Base-by-base conservation (phyloP, 2,797 vertebrate genomes). In the Picus viridis region DNA sequence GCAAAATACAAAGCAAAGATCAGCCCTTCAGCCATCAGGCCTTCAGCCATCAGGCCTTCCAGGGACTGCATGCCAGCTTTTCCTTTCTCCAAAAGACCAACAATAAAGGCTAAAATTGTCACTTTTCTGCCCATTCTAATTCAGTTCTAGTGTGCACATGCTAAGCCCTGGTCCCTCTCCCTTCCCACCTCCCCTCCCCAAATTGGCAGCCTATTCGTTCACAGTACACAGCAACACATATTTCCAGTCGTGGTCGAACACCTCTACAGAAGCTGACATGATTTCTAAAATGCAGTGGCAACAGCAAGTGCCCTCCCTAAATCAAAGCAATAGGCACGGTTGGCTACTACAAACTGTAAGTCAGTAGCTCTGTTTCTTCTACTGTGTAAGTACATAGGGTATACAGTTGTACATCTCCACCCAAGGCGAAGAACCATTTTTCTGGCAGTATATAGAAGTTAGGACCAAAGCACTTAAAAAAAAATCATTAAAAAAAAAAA, bases 281-380 rank as follows among this genome's bases (percentile, higher is more conserved):
- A 89, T 96, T 96, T 96, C 95, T 81, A 93, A 93, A 90, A 92
- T 92, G 92, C 95, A 96, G 86, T 96, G 96, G 95, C 95, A 93
- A 95, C 93, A 94, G 91, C 88, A 96, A 96, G 96, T 96, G 95
- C 94, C 92, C 96, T 96, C 94, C 90, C 93, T 95, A 97, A 87
- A 95, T 36, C 84, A 96, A 97, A 96, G 92, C 93, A 97, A 97
- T 97, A 98, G 97, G 97, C 97, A 98, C 97, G 29, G 94, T 97
- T 97, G 97, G 97, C 97, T 98, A 98, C 96, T 96, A 97, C 93
- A 95, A 91, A 90, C 75, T 84, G 83, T 94, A 95, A 87, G 88
- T 96, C 94, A 95, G 96, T 96, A 98, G 97, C 96, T 96, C 90
- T 39, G 70, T 94, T 96, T 97, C 95, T 92, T 97, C 95, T 96